Base-by-base conservation (phyloP, 2,113 vertebrate genomes). In the Tenrec ecaudatus region DNA sequence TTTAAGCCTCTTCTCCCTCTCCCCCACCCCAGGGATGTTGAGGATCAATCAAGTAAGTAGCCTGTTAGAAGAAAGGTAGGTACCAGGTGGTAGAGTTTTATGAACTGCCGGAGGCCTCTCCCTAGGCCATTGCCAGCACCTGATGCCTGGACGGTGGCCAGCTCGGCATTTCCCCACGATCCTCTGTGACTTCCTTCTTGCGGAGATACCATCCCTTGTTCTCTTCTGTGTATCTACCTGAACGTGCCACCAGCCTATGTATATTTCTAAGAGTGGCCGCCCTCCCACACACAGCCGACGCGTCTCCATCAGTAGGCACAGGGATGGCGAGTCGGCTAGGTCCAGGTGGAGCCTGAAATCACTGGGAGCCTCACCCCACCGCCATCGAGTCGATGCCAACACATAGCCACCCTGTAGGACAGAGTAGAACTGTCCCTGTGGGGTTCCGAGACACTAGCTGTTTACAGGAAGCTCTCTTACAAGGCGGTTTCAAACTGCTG, bases 241-340 rank as follows among this genome's bases (percentile, higher is more conserved):
- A 93, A 27, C 23, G 76, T 93, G 75, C 36, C 11, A 3, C 84
- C 64, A 66, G 79, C 3, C 6, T 68, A 69, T 58, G 7, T 57
- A 6, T 68, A 79, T 87, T 96, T 92, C 81, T 15, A 40, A 78
- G 75, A 78, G 75, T n/a, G 10, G 27, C 75, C 87, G 14, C 7
- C 43, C 23, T 94, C 82, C 4, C 29, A 31, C 31, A 47, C 33
- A 89, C 23, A 23, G 68, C 12, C 2, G 47, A 53, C 47, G 6
- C 47, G 19, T 95, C 81, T 91, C 93, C 25, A n/a, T 79, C 25
- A 78, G 57, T 58, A 92, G 43, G 29, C 29, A 36, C 2, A 82
- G 25, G 75, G 47, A 20, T 82, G 64, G 86, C 66, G 62, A 73
- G 12, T 89, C 9, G 83, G 15, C 14, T 0, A 0, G 86, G 22